Evolutionary conservation across 2,797 vertebrate species (phyloP).

Genomic region (Bufotes viridis): DNA sequence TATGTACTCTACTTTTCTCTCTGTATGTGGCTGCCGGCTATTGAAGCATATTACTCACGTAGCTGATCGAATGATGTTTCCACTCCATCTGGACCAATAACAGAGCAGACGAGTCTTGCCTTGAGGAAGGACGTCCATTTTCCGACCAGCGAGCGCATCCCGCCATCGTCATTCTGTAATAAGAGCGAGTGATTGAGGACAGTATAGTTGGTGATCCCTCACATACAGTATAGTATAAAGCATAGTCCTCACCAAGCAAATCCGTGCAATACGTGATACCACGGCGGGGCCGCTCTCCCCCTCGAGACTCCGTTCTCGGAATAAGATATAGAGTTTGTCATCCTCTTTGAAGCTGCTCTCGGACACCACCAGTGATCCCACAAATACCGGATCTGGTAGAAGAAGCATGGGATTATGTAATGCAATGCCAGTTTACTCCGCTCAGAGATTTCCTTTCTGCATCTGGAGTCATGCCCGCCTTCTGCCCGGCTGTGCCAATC

Average conservation of each 20-base stretch:
- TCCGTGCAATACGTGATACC: conserved; percentile 80
- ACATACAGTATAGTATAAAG: too few relatives aligned
- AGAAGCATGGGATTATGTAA: not conserved
- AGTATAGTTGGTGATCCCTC: not conserved
- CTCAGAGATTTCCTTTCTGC: not conserved
- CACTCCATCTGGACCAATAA: conserved; percentile 83
- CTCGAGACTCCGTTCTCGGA: conserved; percentile 83
- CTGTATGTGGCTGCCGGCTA: not conserved
- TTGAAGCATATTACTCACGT: conserved; percentile 72
- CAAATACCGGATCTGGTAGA: conserved; percentile 79
- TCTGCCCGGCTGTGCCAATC: not conserved
- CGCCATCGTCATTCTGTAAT: conserved; percentile 83
- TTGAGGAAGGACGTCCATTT: conserved; percentile 89
- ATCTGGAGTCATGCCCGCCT: not conserved
- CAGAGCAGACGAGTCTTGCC: conserved; percentile 84
- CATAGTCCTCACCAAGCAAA: conserved; percentile 81
- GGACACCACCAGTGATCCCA: conserved; percentile 81
- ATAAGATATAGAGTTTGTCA: conserved; percentile 86
- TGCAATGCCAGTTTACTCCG: not conserved
- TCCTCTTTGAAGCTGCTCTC: conserved; percentile 83
- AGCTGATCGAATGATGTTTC: conserved; percentile 87
- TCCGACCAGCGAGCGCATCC: conserved; percentile 84
- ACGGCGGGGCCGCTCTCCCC: conserved; percentile 77
- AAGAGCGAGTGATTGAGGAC: not conserved
- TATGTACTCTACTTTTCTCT: not conserved